Conservation (phyloP, 2,888 invertebrate genomes). For the Euproctis similis region DNA sequence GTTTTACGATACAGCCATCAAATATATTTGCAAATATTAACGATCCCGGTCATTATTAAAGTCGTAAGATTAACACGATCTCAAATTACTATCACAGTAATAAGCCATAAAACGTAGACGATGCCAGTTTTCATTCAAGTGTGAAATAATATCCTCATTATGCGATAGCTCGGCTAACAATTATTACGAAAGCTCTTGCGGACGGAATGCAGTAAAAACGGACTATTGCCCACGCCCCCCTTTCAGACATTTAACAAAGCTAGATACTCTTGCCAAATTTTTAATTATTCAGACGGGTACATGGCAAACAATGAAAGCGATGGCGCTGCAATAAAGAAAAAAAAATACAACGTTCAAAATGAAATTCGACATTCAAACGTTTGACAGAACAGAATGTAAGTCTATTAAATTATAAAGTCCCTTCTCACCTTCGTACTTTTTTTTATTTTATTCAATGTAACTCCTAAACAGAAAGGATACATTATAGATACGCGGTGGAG, state of each 20-base stretch:
- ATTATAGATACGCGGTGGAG: conserved; percentile 67
- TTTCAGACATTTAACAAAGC: conserved; percentile 34
- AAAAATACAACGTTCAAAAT: conserved; percentile 32
- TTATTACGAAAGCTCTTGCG: conserved; percentile 29
- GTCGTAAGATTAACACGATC: neutral
- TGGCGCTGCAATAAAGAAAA: conserved; percentile 24
- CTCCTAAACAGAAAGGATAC: conserved; percentile 66
- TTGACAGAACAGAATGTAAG: conserved; percentile 50
- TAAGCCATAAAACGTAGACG: conserved; percentile 15
- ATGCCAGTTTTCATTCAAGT: conserved; percentile 26
- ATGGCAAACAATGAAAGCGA: conserved; percentile 19
- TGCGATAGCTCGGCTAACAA: conserved; percentile 33
- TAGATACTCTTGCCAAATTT: conserved; percentile 39
- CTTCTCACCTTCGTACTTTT: conserved; percentile 56
- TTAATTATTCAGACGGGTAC: no score
- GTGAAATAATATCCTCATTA: conserved; percentile 36
- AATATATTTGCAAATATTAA: no score
- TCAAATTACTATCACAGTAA: neutral
- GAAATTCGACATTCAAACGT: conserved; percentile 27
- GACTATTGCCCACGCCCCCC: conserved; percentile 26
- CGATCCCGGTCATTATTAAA: neutral
- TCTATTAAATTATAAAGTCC: conserved; percentile 59
- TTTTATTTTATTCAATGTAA: conserved; percentile 69
- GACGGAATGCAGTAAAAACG: conserved; percentile 50
- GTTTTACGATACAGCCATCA: no score